Evolutionary conservation across 2,113 vertebrate genomes (phyloP).

Genomic region (Malurus cyaneus): DNA sequence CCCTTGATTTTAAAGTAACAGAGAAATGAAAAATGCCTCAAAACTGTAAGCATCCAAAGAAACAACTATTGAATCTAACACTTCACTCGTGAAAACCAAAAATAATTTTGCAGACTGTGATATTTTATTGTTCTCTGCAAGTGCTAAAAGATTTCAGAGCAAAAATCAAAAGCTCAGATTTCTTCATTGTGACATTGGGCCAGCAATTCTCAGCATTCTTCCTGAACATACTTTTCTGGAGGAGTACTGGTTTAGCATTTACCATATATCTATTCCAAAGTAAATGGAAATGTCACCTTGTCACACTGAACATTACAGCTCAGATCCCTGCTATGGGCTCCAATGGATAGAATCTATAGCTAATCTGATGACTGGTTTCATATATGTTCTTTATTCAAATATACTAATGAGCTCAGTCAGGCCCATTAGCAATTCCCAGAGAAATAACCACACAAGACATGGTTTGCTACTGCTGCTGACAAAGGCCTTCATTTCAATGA

Average conservation of each 20-base stretch:
- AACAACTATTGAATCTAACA: neutral
- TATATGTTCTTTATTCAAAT: neutral
- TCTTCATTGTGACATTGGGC: constrained; percentile 70
- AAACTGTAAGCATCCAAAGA: neutral
- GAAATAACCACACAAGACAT: neutral
- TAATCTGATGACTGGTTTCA: neutral
- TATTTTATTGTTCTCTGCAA: constrained; percentile 1
- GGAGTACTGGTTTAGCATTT: constrained; percentile 57
- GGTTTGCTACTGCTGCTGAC: neutral
- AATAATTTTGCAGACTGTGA: neutral
- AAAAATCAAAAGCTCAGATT: constrained; percentile 35
- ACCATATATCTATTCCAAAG: constrained; percentile 43
- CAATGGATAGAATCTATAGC: neutral
- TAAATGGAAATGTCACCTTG: constrained; percentile 57
- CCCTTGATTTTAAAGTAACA: neutral
- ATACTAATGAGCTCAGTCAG: neutral
- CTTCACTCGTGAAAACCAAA: neutral
- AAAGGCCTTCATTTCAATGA: neutral
- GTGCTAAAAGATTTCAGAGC: constrained; percentile 67
- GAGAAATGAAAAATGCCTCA: neutral
- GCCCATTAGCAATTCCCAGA: neutral
- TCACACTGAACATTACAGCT: constrained; percentile 42
- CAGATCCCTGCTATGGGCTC: constrained; percentile 40
- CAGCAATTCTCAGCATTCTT: constrained; percentile 55
- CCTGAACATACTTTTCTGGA: constrained; percentile 43